These are phyloP conservation scores for Etheostoma cragini DNA, from an alignment of 2,113 vertebrate species.

Conservation along the genomic window DNA sequence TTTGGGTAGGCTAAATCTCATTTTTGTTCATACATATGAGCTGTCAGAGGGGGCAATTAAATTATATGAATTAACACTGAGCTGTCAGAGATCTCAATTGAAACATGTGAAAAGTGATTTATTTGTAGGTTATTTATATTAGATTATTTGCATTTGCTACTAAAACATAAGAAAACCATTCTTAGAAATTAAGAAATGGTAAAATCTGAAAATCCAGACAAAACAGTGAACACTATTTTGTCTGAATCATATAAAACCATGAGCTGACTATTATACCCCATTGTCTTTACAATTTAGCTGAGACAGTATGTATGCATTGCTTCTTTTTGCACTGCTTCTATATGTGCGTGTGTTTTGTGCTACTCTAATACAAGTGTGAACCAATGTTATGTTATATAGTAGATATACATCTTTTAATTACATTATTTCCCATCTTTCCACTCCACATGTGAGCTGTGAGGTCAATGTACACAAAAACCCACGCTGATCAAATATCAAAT, in stretches of 20 bases:
- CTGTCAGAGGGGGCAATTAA: neutral
- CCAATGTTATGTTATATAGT: neutral
- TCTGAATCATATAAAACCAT: neutral
- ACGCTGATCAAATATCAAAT: neutral
- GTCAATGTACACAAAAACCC: conserved; percentile 19
- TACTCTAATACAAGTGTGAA: neutral
- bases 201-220: neutral
- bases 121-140: too few relatives aligned
- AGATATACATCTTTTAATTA: neutral
- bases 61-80: neutral
- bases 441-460: neutral
- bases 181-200: neutral
- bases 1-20: neutral
- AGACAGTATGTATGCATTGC: neutral
- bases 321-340: neutral
- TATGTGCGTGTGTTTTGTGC: neutral
- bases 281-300: neutral
- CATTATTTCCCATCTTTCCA: neutral
- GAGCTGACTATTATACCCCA: neutral
- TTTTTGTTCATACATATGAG: conserved; percentile 1
- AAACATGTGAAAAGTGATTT: neutral
- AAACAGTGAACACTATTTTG: neutral
- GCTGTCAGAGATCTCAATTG: conserved; percentile 3
- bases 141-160: neutral
- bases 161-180: neutral